Conservation (phyloP, 2,888 invertebrate genomes). For the Agriopis aurantiaria region DNA sequence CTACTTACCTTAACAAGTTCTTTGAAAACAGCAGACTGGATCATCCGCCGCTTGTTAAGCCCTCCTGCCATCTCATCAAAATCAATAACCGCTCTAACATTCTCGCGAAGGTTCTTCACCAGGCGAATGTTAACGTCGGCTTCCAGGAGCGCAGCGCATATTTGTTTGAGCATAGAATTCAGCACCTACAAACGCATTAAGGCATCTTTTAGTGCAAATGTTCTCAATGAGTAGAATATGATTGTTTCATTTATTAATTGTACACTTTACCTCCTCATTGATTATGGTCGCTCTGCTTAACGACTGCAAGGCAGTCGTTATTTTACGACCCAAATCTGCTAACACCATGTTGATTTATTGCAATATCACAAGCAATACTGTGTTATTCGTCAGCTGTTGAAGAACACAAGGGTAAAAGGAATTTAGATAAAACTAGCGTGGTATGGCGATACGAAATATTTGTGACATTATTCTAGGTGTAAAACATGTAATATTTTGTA, state of each 20-base stretch:
- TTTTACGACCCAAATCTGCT: constrained; percentile 99
- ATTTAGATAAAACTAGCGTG: constrained; percentile 31
- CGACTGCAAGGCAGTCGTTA: constrained; percentile 98
- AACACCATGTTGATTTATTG: constrained; percentile 94
- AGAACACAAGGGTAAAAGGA: constrained; percentile 28
- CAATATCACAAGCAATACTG: constrained; percentile 44
- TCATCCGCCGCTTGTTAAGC: constrained; percentile 98
- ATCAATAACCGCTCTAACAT: constrained; percentile 98
- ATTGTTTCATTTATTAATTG: background rate
- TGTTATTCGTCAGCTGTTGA: constrained; percentile 59
- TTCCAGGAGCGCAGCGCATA: constrained; percentile 98
- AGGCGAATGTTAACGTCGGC: constrained; percentile 98
- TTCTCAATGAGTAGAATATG: background rate
- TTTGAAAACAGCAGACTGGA: constrained; percentile 99
- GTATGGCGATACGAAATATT: constrained; percentile 36
- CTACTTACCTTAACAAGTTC: constrained; percentile 95
- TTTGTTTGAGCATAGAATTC: constrained; percentile 99
- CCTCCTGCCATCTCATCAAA: constrained; percentile 99
- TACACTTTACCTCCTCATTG: constrained; percentile 94
- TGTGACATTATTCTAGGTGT: constrained; percentile 53
- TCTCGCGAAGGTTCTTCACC: constrained; percentile 98
- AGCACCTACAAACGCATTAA: constrained; percentile 89
- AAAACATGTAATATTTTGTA: constrained; percentile 24
- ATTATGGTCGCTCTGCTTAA: constrained; percentile 99
- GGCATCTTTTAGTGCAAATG: background rate